Base-by-base conservation (phyloP, 2,888 invertebrate species). In the Drosophila picticornis region DNA sequence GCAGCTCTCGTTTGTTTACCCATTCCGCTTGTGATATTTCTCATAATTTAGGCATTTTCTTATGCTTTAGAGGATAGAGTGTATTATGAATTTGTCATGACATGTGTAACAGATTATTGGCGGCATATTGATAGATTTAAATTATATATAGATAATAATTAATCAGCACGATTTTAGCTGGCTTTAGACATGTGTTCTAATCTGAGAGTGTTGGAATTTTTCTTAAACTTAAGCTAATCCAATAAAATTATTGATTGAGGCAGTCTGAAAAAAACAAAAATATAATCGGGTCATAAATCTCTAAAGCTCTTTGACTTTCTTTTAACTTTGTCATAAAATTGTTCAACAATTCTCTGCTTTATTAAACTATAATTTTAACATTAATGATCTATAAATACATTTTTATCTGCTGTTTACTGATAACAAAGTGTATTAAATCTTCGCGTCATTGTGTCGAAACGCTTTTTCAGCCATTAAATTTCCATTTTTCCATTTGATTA, bases 401-500 rank as follows among this genome's bases (percentile, higher is more conserved):
- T 9, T 16, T 27, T 19, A 36, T 11, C 27, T 13, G 7, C 29
- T 13, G 9, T 36, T 27, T 16, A 25, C 55, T 46, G 46, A 46
- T 46, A 6, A 36, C 2, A 53, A 29, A 68, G 72, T 11, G 72
- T 34, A 72, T 72, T 31, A 6, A 16, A 11, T 11, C 5, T 34
- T 59, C 60, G 25, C 9, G 55, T 36, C n/a, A 36, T 19, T 38
- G 66, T 43, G 52, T 61, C 52, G 71, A 75, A 81, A 74, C 81
- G 73, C 68, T 81, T 87, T 88, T 85, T 80, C 72, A 71, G 63
- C 88, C 88, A 91, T 85, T 77, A 84, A 91, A 71, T 88, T 91
- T 87, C 78, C 84, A 85, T 90, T 90, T 90, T 90, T 65, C 70
- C 55, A 71, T 90, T 90, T 80, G 83, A 88, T 91, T 82, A 75